Percentiles rank a stretch among this genome's conserved stretches.
phyloP scores from a whole-genome alignment of 2,888 invertebrate genomes.

The Nephrotoma appendiculata region DNA sequence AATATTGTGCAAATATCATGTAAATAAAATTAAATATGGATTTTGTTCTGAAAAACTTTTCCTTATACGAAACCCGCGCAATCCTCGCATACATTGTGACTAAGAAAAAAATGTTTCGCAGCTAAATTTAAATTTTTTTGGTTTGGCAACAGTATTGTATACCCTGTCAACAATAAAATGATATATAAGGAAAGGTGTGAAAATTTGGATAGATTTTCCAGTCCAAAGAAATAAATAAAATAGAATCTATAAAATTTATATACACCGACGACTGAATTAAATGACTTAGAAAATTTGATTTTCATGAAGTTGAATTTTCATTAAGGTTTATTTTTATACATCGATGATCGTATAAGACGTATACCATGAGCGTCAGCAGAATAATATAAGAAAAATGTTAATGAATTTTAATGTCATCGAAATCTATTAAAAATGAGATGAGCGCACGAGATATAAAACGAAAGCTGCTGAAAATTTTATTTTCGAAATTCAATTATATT shows the following conservation, averaged over 20 bases:
- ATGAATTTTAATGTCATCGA: neutral
- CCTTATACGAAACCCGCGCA: neutral
- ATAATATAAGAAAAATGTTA: neutral
- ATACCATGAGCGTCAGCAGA: neutral
- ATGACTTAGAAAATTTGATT: neutral
- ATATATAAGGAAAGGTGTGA: neutral
- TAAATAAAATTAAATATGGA: neutral
- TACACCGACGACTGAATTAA: neutral
- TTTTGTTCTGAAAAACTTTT: neutral
- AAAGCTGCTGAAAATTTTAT: neutral
- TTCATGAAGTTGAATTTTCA: neutral
- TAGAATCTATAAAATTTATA: neutral
- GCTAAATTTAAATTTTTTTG: neutral
- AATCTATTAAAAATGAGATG: neutral
- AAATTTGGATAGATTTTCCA: neutral
- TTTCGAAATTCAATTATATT: neutral
- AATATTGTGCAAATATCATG: neutral
- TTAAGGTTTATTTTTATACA: neutral
- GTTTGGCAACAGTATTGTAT: neutral
- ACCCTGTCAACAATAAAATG: neutral
- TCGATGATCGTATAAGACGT: neutral
- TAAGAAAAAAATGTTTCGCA: too few species aligned
- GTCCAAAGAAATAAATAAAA: neutral
- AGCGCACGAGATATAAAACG: neutral
- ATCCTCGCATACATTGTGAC: too few species aligned